Percentiles rank a stretch among this genome's conserved stretches.
Evolutionary conservation across 2,797 vertebrate genomes (phyloP).

Genomic region (Karalla daura): DNA sequence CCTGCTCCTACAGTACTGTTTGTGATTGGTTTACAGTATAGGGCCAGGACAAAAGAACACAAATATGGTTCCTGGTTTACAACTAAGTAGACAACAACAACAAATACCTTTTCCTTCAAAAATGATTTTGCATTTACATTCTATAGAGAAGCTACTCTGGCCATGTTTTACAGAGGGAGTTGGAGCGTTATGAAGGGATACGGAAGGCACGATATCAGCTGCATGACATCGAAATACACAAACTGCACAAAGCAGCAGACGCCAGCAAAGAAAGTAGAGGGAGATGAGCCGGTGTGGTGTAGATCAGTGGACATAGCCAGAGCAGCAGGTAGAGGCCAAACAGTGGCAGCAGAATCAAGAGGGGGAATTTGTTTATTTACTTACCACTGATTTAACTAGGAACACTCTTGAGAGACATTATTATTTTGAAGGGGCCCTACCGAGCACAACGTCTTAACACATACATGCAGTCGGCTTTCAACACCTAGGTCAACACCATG

Average conservation of each 20-base stretch:
- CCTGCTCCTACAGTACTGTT: too few relatives aligned
- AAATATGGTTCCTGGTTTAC: too few relatives aligned
- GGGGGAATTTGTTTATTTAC: slow-evolving; percentile 2
- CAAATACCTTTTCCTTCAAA: too few relatives aligned
- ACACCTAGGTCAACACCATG: too few relatives aligned
- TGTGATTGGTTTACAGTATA: too few relatives aligned
- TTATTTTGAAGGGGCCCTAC: too few relatives aligned
- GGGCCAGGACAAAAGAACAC: too few relatives aligned
- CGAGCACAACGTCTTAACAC: too few relatives aligned
- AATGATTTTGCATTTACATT: not conserved
- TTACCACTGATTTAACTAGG: slow-evolving; percentile 10
- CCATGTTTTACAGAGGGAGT: too few relatives aligned
- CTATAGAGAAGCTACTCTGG: too few relatives aligned
- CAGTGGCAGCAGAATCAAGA: not conserved
- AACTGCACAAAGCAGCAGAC: slow-evolving; percentile 16
- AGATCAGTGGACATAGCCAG: slow-evolving; percentile 19
- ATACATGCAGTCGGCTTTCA: not conserved
- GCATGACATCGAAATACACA: slow-evolving; percentile 6
- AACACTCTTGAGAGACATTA: not conserved
- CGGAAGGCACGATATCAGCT: slow-evolving; percentile 4
- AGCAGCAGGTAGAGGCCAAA: not conserved
- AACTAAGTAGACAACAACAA: too few relatives aligned
- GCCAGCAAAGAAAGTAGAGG: slow-evolving; percentile 17
- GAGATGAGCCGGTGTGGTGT: not conserved
- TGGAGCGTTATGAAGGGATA: too few relatives aligned